Base-by-base conservation (phyloP, 1,140 invertebrate species). In the Zaprionus ghesquierei region DNA sequence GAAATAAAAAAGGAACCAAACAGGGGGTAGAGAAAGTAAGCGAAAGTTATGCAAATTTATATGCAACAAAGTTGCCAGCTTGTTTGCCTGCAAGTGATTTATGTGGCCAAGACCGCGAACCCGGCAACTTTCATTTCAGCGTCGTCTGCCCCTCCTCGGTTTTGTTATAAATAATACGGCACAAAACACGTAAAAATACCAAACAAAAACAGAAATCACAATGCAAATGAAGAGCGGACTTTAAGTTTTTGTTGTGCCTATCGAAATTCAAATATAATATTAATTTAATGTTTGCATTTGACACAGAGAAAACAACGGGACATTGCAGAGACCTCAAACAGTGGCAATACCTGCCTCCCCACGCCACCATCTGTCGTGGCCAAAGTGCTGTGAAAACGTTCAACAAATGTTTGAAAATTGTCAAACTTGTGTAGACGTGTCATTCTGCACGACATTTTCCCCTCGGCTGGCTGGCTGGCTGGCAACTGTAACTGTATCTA, bases 21-120 rank as follows among this genome's bases (percentile, higher is more conserved):
- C 49, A 60, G 55, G 64, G n/a, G 3, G 41, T n/a, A 55, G 62
- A 29, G 12, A 29, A 54, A 63, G 51, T 29, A 25, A 55, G 44
- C 58, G 53, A 89, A 79, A 84, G 76, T 87, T 87, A 87, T 87
- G 82, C 84, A 87, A 89, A 89, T 87, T 79, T 82, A 70, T 54
- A 75, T 84, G 84, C 84, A 87, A 77, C 79, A 87, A 80, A 87
- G 84, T 89, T 89, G 79, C 51, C 54, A 55, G 73, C 69, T 78
- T 81, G 73, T 70, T 77, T 85, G 81, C 81, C 74, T 87, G 79
- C 84, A 62, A 84, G 73, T 87, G 84, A 87, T 87, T 87, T 87
- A 89, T 87, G 79, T 86, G 82, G 71, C 84, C 70, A 50, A 77
- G 65, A 78, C 63, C 75, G 77, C 77, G 75, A 75, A 68, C 82